Evolutionary conservation across 2,888 invertebrate species (phyloP).

Genomic region (Melanchra persicariae): DNA sequence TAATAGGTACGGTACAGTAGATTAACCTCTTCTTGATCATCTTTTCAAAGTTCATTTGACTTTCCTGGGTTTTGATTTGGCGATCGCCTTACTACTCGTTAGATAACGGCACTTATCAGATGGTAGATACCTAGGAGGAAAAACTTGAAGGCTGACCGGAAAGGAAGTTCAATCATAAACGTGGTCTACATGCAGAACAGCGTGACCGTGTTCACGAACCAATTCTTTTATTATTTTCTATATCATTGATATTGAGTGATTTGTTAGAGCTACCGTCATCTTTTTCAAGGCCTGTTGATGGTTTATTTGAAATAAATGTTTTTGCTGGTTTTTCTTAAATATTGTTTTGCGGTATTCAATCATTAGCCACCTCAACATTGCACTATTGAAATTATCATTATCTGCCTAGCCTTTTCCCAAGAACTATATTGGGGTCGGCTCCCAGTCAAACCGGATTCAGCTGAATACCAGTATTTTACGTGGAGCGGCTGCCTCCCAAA

Average conservation of each 20-base stretch:
- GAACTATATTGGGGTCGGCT: no score
- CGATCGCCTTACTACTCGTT: neutral
- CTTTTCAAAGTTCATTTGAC: neutral
- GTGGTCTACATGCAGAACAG: slow-evolving; percentile 10
- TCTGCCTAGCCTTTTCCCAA: no score
- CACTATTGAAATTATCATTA: neutral
- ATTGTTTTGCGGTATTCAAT: neutral
- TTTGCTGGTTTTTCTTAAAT: no score
- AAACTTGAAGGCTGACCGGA: slow-evolving; percentile 23
- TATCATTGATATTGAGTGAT: neutral
- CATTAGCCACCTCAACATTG: neutral
- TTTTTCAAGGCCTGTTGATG: no score
- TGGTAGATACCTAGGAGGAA: slow-evolving; percentile 9
- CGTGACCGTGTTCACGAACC: neutral
- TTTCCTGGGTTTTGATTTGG: neutral
- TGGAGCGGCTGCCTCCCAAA: no score
- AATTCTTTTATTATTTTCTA: neutral
- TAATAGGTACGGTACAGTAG: no score
- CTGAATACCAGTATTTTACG: no score
- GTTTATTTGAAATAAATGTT: no score
- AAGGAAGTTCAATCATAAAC: slow-evolving; percentile 1
- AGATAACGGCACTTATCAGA: neutral
- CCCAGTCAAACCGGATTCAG: no score
- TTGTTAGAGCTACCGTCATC: no score
- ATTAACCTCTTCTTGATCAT: no score